These are phyloP conservation scores for Drosophila flavopinicola DNA, from an alignment of 2,888 invertebrate genomes.

Conservation along the genomic window DNA sequence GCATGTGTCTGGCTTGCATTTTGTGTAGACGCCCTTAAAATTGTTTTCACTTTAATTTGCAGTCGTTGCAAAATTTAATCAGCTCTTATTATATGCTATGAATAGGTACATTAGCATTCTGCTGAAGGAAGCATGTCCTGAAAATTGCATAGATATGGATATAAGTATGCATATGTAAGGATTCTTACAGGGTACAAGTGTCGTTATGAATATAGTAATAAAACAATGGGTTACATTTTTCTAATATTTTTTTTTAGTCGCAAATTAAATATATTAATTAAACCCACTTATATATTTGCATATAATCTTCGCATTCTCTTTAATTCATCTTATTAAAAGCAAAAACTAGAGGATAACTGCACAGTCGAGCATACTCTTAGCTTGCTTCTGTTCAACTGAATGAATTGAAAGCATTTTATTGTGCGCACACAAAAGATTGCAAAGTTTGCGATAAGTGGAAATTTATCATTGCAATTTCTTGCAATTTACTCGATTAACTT, in stretches of 20 bases:
- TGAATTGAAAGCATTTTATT: slow-evolving; percentile 28
- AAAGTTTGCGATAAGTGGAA: slow-evolving; percentile 43
- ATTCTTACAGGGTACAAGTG: no score
- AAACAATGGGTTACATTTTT: no score
- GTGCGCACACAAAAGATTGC: slow-evolving; percentile 45
- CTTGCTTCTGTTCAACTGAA: slow-evolving; percentile 6
- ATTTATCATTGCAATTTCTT: slow-evolving; percentile 35
- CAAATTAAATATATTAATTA: no score
- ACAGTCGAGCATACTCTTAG: background rate
- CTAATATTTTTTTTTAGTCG: no score
- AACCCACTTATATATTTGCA: no score
- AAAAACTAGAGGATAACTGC: slow-evolving; percentile 1
- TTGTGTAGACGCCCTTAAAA: slow-evolving; percentile 55
- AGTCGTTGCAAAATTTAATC: slow-evolving; percentile 74
- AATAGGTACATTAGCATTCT: slow-evolving; percentile 16
- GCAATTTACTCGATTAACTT: slow-evolving; percentile 34
- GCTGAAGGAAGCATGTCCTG: slow-evolving; percentile 10
- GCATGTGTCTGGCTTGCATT: slow-evolving; percentile 53
- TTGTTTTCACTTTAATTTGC: slow-evolving; percentile 78
- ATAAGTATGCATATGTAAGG: background rate
- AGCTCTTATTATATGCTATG: slow-evolving; percentile 44
- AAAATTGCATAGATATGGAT: background rate
- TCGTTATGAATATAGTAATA: no score
- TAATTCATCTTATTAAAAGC: background rate
- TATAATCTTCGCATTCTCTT: no score